These are phyloP conservation scores for Diadegma fenestrale DNA, from an alignment of 2,888 invertebrate genomes.

Conservation along the genomic window DNA sequence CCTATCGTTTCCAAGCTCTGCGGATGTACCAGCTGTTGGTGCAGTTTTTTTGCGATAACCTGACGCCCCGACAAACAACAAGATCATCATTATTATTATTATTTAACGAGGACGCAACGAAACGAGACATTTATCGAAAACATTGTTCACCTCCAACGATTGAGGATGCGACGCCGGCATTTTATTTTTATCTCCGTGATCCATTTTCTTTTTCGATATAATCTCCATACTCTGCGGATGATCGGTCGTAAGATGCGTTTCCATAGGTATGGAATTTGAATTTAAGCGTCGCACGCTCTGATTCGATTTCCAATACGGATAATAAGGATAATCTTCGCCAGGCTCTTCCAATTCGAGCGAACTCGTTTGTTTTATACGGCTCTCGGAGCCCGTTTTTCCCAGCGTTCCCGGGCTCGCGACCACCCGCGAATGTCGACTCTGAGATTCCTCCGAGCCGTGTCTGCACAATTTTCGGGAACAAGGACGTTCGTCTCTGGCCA, in stretches of 20 bases:
- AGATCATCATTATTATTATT: no score
- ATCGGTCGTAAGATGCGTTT: conserved; percentile 80
- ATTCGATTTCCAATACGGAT: conserved; percentile 82
- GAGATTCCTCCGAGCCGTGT: conserved; percentile 82
- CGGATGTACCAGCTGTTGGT: conserved; percentile 82
- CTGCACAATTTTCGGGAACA: conserved; percentile 78
- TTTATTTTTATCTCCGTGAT: conserved; percentile 81
- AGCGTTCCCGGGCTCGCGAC: conserved; percentile 83
- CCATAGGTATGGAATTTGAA: conserved; percentile 81
- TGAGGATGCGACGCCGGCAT: conserved; percentile 84
- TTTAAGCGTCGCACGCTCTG: conserved; percentile 81
- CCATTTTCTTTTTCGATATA: conserved; percentile 79
- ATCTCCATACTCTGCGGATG: conserved; percentile 83
- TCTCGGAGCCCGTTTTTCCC: conserved; percentile 84
- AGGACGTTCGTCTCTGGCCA: conserved; percentile 78
- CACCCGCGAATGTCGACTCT: conserved; percentile 80
- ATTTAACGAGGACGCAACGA: no score
- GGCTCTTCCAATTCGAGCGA: conserved; percentile 86
- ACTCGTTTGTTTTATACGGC: conserved; percentile 86
- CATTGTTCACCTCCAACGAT: conserved; percentile 83
- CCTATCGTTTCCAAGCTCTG: conserved; percentile 84
- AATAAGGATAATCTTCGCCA: conserved; percentile 81
- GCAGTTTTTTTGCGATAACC: conserved; percentile 81
- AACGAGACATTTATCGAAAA: no score
- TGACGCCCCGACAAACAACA: no score